Conservation (phyloP, 2,888 invertebrate genomes). For the Aspidapion aeneum region DNA sequence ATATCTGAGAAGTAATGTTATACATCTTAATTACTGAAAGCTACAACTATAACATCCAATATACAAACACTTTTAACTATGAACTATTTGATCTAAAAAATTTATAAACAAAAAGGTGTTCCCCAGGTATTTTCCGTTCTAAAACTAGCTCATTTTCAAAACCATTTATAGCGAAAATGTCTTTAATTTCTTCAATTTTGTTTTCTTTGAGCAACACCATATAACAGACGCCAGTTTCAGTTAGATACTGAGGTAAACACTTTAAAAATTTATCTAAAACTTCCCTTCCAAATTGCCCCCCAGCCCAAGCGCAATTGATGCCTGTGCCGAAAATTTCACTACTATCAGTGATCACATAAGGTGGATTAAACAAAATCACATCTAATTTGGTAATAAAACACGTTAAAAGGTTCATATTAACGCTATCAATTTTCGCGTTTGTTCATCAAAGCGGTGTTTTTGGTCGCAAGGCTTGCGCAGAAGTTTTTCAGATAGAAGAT, state of each 20-base stretch:
- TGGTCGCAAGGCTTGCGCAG: conserved; percentile 67
- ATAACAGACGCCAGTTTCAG: conserved; percentile 79
- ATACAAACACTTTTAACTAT: conserved; percentile 51
- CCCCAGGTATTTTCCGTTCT: conserved; percentile 78
- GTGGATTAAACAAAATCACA: conserved; percentile 90
- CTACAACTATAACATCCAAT: too few species aligned
- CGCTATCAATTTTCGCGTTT: conserved; percentile 56
- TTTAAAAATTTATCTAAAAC: conserved; percentile 73
- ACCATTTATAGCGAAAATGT: conserved; percentile 55
- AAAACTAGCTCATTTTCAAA: conserved; percentile 61
- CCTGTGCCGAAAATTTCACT: too few species aligned
- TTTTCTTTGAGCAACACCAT: conserved; percentile 88
- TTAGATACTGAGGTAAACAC: conserved; percentile 71
- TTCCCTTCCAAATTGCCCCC: conserved; percentile 70
- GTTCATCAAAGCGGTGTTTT: conserved; percentile 68
- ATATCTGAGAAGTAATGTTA: too few species aligned
- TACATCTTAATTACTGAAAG: too few species aligned
- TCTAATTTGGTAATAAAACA: conserved; percentile 66
- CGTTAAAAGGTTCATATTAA: conserved; percentile 62
- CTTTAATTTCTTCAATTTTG: conserved; percentile 67
- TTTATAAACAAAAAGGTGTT: conserved; percentile 80
- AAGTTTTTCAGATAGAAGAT: too few species aligned
- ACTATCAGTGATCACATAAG: too few species aligned
- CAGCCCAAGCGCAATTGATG: conserved; percentile 72
- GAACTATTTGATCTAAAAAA: conserved; percentile 43